Evolutionary conservation across 2,797 vertebrate species (phyloP).

Genomic region (Linurgus olivaceus): DNA sequence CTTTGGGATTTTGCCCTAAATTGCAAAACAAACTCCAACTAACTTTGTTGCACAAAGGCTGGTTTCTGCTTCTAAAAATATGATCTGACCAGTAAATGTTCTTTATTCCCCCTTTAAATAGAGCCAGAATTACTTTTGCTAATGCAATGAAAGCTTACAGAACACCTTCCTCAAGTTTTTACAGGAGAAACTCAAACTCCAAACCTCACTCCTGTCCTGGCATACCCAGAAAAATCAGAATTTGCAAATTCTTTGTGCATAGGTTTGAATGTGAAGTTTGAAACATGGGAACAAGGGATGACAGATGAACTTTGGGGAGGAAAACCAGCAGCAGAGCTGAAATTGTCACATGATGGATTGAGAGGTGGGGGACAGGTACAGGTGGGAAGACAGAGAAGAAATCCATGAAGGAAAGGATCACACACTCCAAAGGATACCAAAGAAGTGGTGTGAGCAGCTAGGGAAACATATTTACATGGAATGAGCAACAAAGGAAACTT

Average conservation of each 20-base stretch:
- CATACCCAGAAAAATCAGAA: not conserved
- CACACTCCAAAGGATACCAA: not conserved
- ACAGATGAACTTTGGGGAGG: not conserved
- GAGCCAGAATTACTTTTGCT: not conserved
- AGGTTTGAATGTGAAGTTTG: not conserved
- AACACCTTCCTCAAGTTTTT: not conserved
- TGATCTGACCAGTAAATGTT: not conserved
- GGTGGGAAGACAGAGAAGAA: not conserved
- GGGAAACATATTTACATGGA: not conserved
- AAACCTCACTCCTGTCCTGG: not conserved
- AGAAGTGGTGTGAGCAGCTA: not conserved
- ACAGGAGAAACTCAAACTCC: not conserved
- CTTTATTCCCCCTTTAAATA: not conserved
- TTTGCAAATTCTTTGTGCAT: not conserved
- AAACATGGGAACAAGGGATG: accelerated
- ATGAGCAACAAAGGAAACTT: not conserved
- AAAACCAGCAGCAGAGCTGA: not conserved
- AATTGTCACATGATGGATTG: not conserved
- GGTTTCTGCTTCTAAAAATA: not conserved
- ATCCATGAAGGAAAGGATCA: not conserved
- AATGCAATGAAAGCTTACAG: accelerated
- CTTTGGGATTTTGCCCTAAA: not conserved
- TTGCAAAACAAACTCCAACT: not conserved
- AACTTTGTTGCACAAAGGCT: not conserved
- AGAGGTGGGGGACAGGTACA: not conserved